Base-by-base conservation (phyloP, 2,113 vertebrate species). In the Dunckerocampus dactyliophorus region DNA sequence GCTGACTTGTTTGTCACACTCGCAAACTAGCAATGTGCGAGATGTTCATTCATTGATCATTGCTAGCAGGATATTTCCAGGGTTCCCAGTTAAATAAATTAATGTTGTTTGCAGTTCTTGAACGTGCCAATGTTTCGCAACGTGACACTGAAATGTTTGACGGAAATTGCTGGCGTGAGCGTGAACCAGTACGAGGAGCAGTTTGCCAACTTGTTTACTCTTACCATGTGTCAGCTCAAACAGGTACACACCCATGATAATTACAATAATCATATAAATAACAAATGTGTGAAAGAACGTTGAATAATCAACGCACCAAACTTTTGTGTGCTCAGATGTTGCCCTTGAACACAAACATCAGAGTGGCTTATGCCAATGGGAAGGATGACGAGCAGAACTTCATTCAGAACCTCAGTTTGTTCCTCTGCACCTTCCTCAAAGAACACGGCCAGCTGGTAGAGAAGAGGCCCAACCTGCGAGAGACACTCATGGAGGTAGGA, bases 51-150 rank as follows among this genome's bases (percentile, higher is more conserved):
- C 12, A 4, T 4, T 43, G 39, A 12, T 42, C 39, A 12, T 12
- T 13, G 10, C 2, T 42, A 8, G 15, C n/a, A 34, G 31, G 31
- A 34, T 34, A 8, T 34, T 8, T 34, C 31, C 31, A 34, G 31
- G 31, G 31, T 34, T 34, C 31, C 7, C 31, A 8, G 31, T 34
- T 5, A 34, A 34, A 34, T 34, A 34, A 5, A 5, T 34, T 1
- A 28, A 16, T 37, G 57, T 6, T 48, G 47, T 63, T 50, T 56
- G 5, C 82, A 98, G 96, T 98, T 99, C 85, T 84, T 98, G 87
- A 98, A 99, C 82, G 97, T 99, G 64, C 97, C 97, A 49, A 99
- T 99, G 97, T 99, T 99, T 80, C 94, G 96, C 75, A 99, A 99
- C 8, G 95, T 99, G 69, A 98, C 97, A 42, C 87, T 99, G 82